Conservation (phyloP, 2,888 invertebrate species). For the Alentia gelatinosa region DNA sequence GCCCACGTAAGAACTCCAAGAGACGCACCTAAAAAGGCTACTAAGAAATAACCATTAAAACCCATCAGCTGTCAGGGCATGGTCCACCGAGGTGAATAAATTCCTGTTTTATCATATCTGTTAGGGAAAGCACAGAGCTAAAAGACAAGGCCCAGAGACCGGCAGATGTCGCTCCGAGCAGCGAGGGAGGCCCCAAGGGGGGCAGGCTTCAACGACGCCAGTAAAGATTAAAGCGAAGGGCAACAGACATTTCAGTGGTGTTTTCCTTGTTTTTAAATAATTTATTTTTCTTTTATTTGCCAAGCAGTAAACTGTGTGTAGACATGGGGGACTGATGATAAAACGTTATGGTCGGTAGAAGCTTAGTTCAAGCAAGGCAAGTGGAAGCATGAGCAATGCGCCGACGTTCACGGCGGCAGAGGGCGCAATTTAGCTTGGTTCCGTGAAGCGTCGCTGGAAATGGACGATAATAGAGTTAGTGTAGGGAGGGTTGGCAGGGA, state of each 20-base stretch:
- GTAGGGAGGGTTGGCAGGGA: background rate
- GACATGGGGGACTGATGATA: background rate
- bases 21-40: too few relatives aligned
- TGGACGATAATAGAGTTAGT: background rate
- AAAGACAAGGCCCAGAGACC: background rate
- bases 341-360: background rate
- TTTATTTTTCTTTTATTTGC: background rate
- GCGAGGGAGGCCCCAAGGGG: background rate
- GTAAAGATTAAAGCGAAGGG: background rate
- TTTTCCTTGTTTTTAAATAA: background rate
- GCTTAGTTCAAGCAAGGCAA: background rate
- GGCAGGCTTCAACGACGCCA: background rate
- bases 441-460: background rate
- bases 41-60: background rate
- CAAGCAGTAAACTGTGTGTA: background rate
- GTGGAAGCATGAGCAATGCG: background rate
- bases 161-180: background rate
- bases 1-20: too few relatives aligned
- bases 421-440: background rate
- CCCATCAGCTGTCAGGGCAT: background rate
- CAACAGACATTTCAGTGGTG: background rate
- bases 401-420: background rate
- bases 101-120: background rate
- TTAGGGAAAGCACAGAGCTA: background rate
- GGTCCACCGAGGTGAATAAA: background rate